Evolutionary conservation across 2,797 vertebrate species (phyloP).

Genomic region (Amniataba percoides): DNA sequence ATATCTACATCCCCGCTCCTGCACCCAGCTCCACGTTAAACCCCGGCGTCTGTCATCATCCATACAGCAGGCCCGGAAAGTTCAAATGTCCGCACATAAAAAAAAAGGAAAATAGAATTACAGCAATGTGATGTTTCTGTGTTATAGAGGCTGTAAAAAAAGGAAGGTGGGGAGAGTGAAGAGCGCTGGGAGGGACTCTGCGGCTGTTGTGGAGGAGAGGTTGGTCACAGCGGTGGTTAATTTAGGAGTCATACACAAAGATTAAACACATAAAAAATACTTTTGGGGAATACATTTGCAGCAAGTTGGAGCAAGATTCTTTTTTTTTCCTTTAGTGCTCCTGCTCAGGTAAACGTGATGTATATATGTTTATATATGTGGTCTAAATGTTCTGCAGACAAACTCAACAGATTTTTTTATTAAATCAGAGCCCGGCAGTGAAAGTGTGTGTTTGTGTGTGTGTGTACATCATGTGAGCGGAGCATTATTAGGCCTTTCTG

Average conservation of each 20-base stretch:
- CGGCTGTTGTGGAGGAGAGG: conserved; percentile 34
- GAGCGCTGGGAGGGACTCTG: conserved; percentile 21
- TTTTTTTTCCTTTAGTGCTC: not conserved
- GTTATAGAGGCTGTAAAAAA: conserved; percentile 45
- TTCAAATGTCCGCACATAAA: conserved; percentile 76
- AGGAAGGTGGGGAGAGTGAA: conserved; percentile 36
- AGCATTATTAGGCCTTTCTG: conserved; percentile 83
- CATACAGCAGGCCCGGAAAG: conserved; percentile 54
- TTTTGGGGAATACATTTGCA: conserved; percentile 21
- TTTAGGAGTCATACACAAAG: conserved; percentile 30
- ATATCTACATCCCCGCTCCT: conserved; percentile 69
- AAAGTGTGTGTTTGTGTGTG: conserved; percentile 41
- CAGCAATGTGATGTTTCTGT: conserved; percentile 70
- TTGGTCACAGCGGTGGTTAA: conserved; percentile 52
- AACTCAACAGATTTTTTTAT: conserved; percentile 46
- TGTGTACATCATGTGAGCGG: conserved; percentile 65
- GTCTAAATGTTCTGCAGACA: conserved; percentile 33
- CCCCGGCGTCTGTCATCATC: conserved; percentile 66
- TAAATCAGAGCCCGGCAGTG: conserved; percentile 43
- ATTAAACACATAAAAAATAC: conserved; percentile 24
- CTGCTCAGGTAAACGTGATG: conserved; percentile 31
- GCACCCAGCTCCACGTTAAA: conserved; percentile 55
- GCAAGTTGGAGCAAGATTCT: conserved; percentile 3
- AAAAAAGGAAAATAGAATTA: conserved; percentile 70
- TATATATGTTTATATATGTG: conserved; percentile 4